A percentile compares a stretch with the other conserved stretches of the same genome.
Conservation (phyloP, 2,113 vertebrate genomes). For the Gobius niger region DNA sequence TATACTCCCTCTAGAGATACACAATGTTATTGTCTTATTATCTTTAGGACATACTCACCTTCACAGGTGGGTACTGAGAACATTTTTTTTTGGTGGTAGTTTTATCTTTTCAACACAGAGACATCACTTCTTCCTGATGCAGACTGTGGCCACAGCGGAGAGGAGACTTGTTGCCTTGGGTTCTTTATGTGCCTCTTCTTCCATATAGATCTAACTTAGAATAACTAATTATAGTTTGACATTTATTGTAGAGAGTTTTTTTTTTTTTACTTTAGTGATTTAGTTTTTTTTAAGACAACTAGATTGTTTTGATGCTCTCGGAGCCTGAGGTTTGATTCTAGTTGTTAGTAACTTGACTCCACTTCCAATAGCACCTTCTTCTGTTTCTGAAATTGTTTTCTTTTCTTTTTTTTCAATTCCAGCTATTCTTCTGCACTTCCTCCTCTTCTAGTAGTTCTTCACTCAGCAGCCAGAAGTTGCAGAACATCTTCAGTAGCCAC, state of each 20-base stretch:
- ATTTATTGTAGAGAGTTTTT: conserved; percentile 12
- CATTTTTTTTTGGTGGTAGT: not conserved
- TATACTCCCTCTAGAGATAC: not conserved
- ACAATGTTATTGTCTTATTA: not conserved
- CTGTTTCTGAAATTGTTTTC: conserved; percentile 33
- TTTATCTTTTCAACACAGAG: conserved; percentile 24
- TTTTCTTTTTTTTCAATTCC: conserved; percentile 39
- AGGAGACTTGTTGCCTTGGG: conserved; percentile 66
- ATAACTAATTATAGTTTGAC: conserved; percentile 36
- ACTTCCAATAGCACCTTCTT: conserved; percentile 18
- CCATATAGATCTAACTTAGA: conserved; percentile 31
- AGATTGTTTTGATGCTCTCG: conserved; percentile 29
- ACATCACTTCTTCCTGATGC: conserved; percentile 16
- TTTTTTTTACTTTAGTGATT: conserved; percentile 30
- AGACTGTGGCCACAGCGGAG: conserved; percentile 33
- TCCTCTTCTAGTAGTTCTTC: conserved; percentile 59
- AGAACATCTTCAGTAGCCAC: conserved; percentile 45
- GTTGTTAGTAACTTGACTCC: conserved; percentile 27
- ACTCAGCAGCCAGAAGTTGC: conserved; percentile 50
- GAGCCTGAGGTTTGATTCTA: conserved; percentile 43
- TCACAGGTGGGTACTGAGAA: not conserved
- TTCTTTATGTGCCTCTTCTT: conserved; percentile 74
- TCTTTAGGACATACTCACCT: not conserved
- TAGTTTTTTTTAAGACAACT: conserved; percentile 38
- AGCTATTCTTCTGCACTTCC: conserved; percentile 64